Evolutionary conservation across 2,113 vertebrate species (phyloP), one percentile per base, ranked within the genome.

Genomic region (Tupaia chinensis): DNA sequence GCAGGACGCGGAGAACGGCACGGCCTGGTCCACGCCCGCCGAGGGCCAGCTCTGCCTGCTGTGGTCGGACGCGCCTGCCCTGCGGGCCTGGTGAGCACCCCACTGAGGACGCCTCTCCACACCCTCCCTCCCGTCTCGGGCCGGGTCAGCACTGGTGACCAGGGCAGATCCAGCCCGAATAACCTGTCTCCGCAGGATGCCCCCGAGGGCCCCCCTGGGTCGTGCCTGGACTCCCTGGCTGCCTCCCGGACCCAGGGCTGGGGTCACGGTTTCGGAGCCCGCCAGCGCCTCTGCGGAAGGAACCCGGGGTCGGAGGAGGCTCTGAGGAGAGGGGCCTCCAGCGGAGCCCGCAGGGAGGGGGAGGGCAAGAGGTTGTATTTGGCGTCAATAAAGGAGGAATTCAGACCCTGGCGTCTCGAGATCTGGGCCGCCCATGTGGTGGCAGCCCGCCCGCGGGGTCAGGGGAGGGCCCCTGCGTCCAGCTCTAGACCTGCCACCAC

Each of bases 361-460:
- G 3, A 53, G 23, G 20, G 17, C 84, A 54, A 9, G 77, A 54
- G 32, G 7, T 0, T 60, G 80, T 22, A 3, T 3, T 54, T 17
- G 61, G 17, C 15, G 27, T 27, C 73, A 97, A 97, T 97, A 97
- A 97, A 97, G 80, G 81, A 89, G 63, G 22, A 69, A 69, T 60
- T 56, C 19, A 69, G 5, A 89, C 34, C 5, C 56, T 9, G 25
- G 58, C 29, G 22, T n/a, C 1, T 0, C 1, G 61, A 56, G 63
- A 13, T 5, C 44, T 5, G 44, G 44, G n/a, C 56, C 60, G 2
- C 34, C 76, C 44, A 29, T 60, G 81, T 4, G 5, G 0, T 11
- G 88, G 54, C 27, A 19, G 34, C 20, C 9, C 11, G 93, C 20
- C 0, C 27, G 23, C 3, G 0, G 4, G 34, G 74, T 3, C 68